These are phyloP conservation scores for Caenorhabditis japonica DNA, from an alignment of 2,888 invertebrate genomes.

Conservation along the genomic window DNA sequence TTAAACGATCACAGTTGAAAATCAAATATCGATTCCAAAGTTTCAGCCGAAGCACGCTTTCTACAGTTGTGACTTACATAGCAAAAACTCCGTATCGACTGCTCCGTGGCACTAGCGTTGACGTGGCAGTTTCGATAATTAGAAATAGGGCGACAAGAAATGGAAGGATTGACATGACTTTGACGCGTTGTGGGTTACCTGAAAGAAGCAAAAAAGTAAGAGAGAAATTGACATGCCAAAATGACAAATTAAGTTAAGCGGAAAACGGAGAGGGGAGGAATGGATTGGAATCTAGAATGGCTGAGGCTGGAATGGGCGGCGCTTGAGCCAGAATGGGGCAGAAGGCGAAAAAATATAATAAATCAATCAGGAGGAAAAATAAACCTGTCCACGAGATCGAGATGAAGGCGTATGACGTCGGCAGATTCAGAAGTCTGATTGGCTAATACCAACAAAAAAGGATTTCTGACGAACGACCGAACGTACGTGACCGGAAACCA, in stretches of 20 bases:
- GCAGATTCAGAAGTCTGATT: neutral
- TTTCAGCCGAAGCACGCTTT: neutral
- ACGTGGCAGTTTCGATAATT: constrained; percentile 11
- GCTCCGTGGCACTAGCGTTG: constrained; percentile 34
- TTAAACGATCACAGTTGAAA: too few species aligned
- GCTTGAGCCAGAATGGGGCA: constrained; percentile 7
- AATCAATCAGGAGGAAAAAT: constrained; percentile 38
- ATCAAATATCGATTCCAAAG: too few species aligned
- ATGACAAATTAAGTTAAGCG: constrained; percentile 32
- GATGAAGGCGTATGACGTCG: constrained; percentile 2
- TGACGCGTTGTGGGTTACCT: constrained; percentile 39
- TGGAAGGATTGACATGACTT: constrained; percentile 28
- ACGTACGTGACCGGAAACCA: too few species aligned
- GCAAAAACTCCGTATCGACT: constrained; percentile 44
- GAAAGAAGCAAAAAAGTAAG: constrained; percentile 9
- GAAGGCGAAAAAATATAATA: constrained; percentile 14
- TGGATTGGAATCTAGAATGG: neutral
- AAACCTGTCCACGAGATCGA: too few species aligned
- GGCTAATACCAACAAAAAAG: neutral
- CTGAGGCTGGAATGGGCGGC: constrained; percentile 10
- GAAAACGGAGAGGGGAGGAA: constrained; percentile 5
- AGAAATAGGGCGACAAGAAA: constrained; percentile 15
- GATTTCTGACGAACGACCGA: too few species aligned
- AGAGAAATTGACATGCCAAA: constrained; percentile 12
- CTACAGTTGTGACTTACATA: constrained; percentile 16